These are phyloP conservation scores for Thomomys bottae DNA, from an alignment of 2,113 vertebrate genomes.

Conservation along the genomic window DNA sequence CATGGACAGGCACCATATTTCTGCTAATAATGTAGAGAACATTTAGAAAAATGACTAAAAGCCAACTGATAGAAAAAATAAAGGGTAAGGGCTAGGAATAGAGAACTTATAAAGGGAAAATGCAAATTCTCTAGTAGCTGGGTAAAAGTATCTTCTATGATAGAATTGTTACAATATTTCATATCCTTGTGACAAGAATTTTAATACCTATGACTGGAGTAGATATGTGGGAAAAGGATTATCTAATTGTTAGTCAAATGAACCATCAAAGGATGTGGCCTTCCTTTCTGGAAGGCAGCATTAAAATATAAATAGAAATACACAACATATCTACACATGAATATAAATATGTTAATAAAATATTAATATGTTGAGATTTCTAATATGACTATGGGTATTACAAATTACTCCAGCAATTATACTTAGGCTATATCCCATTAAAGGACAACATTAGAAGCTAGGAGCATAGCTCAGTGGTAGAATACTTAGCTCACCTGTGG, in stretches of 20 bases:
- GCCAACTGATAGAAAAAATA: neutral
- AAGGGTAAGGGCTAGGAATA: neutral
- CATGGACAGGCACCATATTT: neutral
- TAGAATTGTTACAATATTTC: neutral
- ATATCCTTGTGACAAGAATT: neutral
- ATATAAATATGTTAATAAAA: neutral
- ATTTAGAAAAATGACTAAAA: neutral
- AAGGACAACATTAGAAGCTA: neutral
- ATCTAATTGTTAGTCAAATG: neutral
- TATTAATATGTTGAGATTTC: neutral
- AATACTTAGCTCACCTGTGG: neutral
- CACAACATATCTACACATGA: neutral
- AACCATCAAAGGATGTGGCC: neutral
- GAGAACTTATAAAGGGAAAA: neutral
- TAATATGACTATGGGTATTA: neutral
- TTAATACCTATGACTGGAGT: neutral
- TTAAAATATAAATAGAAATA: conserved; percentile 33
- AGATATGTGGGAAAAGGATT: neutral
- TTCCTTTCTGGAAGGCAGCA: neutral
- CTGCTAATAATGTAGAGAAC: neutral
- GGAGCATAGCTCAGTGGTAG: neutral
- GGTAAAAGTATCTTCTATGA: neutral
- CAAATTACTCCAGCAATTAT: neutral
- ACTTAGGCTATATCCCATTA: neutral
- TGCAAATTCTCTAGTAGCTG: neutral